These are phyloP conservation scores for Pseudorhombus dupliciocellatus DNA, from an alignment of 2,113 vertebrate genomes.

Conservation along the genomic window DNA sequence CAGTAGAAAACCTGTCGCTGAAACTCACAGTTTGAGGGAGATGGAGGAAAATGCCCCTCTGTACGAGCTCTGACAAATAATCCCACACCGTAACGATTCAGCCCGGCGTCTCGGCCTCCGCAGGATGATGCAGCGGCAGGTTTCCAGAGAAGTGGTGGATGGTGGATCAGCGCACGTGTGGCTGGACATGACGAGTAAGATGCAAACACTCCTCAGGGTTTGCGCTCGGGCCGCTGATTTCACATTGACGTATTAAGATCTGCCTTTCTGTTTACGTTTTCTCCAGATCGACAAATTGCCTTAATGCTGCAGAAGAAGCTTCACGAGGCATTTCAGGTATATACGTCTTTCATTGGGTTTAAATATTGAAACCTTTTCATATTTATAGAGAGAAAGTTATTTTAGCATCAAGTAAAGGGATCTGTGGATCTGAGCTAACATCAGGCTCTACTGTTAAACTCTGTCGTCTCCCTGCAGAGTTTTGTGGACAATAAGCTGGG, in stretches of 20 bases:
- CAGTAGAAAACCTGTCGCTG: too few species aligned
- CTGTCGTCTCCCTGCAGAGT: conserved; percentile 44
- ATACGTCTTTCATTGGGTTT: background rate
- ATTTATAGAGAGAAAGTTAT: too few species aligned
- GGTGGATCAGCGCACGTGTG: conserved; percentile 83
- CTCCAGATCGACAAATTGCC: conserved; percentile 80
- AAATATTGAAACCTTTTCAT: too few species aligned
- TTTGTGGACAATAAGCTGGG: conserved; percentile 77
- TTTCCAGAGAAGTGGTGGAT: conserved; percentile 73
- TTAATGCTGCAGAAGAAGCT: conserved; percentile 82
- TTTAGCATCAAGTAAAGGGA: background rate
- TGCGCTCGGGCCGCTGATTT: too few species aligned
- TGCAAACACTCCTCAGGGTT: background rate
- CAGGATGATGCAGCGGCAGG: conserved; percentile 75
- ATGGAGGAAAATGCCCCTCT: too few species aligned
- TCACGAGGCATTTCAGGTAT: conserved; percentile 81
- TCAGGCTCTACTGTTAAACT: background rate
- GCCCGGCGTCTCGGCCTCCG: background rate
- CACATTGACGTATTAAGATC: too few species aligned
- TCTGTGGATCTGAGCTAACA: too few species aligned
- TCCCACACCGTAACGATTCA: background rate
- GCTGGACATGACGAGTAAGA: conserved; percentile 83
- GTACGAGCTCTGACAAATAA: background rate
- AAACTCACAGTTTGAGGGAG: background rate
- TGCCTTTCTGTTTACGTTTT: background rate